Percentiles rank a stretch among this genome's conserved stretches.
phyloP scores from a whole-genome alignment of 1,140 invertebrate genomes.

The Micrasema longulum region DNA sequence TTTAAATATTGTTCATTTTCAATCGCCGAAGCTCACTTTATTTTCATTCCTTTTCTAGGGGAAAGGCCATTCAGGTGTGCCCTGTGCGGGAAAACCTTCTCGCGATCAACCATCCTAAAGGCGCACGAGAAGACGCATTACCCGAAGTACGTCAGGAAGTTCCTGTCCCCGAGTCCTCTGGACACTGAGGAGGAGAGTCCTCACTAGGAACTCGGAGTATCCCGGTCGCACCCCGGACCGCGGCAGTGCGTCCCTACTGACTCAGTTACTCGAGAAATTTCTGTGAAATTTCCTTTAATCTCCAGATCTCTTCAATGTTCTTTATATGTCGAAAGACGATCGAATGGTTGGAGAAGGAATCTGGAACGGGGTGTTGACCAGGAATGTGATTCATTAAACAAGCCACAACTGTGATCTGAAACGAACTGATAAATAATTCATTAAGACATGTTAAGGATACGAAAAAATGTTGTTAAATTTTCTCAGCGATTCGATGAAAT shows the following conservation, averaged over 20 bases:
- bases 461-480: slow-evolving; percentile 53
- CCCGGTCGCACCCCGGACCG: slow-evolving; percentile 18
- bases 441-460: slow-evolving; percentile 58
- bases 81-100: slow-evolving; percentile 91
- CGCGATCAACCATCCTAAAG: slow-evolving; percentile 88
- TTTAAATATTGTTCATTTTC: not conserved
- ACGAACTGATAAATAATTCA: slow-evolving; percentile 71
- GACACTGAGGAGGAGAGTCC: slow-evolving; percentile 84
- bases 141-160: slow-evolving; percentile 89
- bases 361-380: slow-evolving; percentile 45
- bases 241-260: slow-evolving; percentile 9
- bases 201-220: slow-evolving; percentile 66
- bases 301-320: slow-evolving; percentile 19
- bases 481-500: slow-evolving; percentile 40
- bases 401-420: slow-evolving; percentile 70
- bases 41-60: slow-evolving; percentile 67
- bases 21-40: not conserved
- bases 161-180: slow-evolving; percentile 85
- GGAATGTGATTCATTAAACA: slow-evolving; percentile 66
- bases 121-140: slow-evolving; percentile 93
- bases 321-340: slow-evolving; percentile 15
- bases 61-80: slow-evolving; percentile 88
- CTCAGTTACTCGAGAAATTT: slow-evolving; percentile 36
- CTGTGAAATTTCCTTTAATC: slow-evolving; percentile 47
- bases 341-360: slow-evolving; percentile 27